Evolutionary conservation across 2,797 vertebrate species (phyloP).

Genomic region (Xyrichtys novacula): DNA sequence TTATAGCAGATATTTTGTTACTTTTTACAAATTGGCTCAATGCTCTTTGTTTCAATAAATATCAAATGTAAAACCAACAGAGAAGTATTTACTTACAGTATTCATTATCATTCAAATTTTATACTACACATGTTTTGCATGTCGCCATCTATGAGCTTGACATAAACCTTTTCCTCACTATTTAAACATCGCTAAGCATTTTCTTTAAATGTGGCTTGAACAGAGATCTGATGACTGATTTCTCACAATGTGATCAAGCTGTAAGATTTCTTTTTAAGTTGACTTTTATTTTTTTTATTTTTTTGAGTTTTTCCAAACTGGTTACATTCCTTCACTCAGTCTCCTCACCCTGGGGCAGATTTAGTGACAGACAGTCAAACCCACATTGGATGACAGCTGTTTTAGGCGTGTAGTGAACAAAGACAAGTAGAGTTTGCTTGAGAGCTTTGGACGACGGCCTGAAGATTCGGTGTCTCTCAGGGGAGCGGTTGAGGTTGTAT

Average conservation of each 20-base stretch:
- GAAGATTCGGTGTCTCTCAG: constrained; percentile 64
- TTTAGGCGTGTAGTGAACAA: constrained; percentile 53
- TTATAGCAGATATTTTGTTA: constrained; percentile 85
- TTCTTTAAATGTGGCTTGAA: not conserved
- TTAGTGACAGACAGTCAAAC: constrained; percentile 49
- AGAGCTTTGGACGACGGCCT: constrained; percentile 67
- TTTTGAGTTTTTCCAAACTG: constrained; percentile 4
- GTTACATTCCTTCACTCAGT: constrained; percentile 22
- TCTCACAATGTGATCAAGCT: not conserved
- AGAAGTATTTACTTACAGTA: constrained; percentile 51
- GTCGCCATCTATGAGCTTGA: not conserved
- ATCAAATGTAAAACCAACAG: constrained; percentile 80
- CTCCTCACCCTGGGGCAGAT: constrained; percentile 29
- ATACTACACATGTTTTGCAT: not conserved
- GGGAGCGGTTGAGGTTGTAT: constrained; percentile 55
- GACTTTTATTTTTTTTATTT: too few relatives aligned
- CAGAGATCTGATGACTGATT: not conserved
- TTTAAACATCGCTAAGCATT: not conserved
- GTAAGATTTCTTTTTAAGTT: too few relatives aligned
- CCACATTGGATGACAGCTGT: constrained; percentile 53
- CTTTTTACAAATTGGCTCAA: constrained; percentile 82
- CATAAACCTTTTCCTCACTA: not conserved
- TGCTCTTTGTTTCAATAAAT: constrained; percentile 89
- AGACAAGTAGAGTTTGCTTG: constrained; percentile 48
- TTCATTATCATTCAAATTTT: constrained; percentile 14